A percentile compares a stretch with the other conserved stretches of the same genome.
Conservation (phyloP, 2,888 invertebrate genomes). For the Ariolimax columbianus region DNA sequence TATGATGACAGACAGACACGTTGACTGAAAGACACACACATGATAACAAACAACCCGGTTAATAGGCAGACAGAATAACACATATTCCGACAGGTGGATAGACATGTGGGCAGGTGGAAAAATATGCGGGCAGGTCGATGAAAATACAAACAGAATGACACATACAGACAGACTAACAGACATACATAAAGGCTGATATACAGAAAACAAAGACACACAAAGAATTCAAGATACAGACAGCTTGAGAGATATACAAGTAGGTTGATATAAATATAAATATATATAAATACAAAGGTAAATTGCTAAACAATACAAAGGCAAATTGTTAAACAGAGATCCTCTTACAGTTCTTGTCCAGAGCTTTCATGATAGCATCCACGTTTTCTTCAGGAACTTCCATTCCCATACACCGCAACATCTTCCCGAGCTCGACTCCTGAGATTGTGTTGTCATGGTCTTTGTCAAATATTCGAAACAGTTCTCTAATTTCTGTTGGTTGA, state of each 20-base stretch:
- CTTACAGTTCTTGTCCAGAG: constrained; percentile 58
- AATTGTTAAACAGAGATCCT: too few relatives aligned
- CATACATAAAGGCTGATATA: background rate
- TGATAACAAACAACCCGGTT: background rate
- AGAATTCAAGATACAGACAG: background rate
- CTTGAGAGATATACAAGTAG: background rate
- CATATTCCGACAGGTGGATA: background rate
- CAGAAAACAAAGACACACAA: background rate
- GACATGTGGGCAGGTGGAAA: background rate
- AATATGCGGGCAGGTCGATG: background rate
- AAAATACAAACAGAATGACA: background rate
- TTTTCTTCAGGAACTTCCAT: constrained; percentile 64
- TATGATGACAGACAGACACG: background rate
- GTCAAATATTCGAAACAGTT: constrained; percentile 68
- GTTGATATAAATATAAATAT: too few relatives aligned
- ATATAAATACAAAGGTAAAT: background rate
- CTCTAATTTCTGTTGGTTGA: constrained; percentile 62
- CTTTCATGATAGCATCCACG: constrained; percentile 61
- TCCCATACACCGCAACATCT: constrained; percentile 68
- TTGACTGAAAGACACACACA: background rate
- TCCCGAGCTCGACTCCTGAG: constrained; percentile 64
- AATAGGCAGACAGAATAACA: background rate
- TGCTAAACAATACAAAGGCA: background rate
- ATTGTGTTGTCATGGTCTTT: constrained; percentile 69
- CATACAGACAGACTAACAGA: background rate